Evolutionary conservation across 2,797 vertebrate genomes (phyloP), one percentile per base, ranked within the genome.

Genomic region (Mycteria americana): DNA sequence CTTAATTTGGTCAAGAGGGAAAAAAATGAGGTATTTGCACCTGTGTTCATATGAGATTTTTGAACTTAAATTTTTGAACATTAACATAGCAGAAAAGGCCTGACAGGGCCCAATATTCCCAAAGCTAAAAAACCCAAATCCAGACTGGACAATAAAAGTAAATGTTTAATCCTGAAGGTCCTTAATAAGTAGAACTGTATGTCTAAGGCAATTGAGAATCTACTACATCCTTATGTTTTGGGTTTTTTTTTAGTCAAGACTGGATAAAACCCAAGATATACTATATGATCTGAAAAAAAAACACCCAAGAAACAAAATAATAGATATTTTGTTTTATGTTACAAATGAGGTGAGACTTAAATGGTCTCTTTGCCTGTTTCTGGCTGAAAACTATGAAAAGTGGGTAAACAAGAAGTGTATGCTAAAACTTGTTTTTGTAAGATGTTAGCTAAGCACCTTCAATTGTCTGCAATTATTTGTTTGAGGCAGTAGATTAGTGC

Each of bases 201-300:
- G 14, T 60, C 15, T 75, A 67, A 94, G 25, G 10, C 19, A 85
- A 16, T 2, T 31, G 37, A 84, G 31, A 91, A 81, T 48, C 50
- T 84, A 45, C 11, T 45, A 14, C 6, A 15, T 28, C 4, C 1
- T 48, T 70, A 41, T 14, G 5, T 64, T 75, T 62, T 11, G 2
- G 3, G 0, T 0, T 2, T 21, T 69, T 69, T 93, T 87, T 25
- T 16, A 17, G 7, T 75, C 7, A 64, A 69, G 37, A 33, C 33
- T 46, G 35, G 41, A 41, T 51, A 27, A 86, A 67, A n/a, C 11
- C 4, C 46, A 73, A 63, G 24, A 28, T 48, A 25, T 7, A 46
- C 9, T 60, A 22, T 3, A n/a, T 28, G 24, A 25, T 39, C 7
- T 56, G 6, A 63, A 75, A 78, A 76, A 69, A 21, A 68, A 7